phyloP scores from a whole-genome alignment of 2,888 invertebrate species.

The Beris chalybata region DNA sequence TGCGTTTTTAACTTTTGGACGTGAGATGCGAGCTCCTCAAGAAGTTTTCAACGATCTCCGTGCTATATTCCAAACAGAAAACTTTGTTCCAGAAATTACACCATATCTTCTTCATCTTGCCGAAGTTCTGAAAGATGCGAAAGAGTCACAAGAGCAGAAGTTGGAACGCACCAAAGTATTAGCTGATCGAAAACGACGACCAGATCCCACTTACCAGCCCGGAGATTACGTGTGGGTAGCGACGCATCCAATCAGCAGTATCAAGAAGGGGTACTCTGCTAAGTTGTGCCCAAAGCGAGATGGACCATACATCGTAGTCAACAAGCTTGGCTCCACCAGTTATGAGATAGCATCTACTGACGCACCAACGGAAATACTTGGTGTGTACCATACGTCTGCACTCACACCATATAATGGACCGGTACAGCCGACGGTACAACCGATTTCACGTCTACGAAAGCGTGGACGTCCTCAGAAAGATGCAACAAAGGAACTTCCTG shows the following conservation, averaged over 20 bases:
- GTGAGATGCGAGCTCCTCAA: not conserved
- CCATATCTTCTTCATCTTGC: not conserved
- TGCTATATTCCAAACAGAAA: not conserved
- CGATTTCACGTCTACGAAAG: no score
- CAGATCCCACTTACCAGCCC: not conserved
- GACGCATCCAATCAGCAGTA: not conserved
- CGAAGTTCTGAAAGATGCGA: not conserved
- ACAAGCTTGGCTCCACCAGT: not conserved
- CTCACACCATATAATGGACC: not conserved
- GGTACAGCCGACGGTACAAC: no score
- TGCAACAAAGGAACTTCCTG: no score
- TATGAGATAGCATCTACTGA: not conserved
- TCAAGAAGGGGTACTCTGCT: slow-evolving; percentile 32
- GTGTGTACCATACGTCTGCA: not conserved
- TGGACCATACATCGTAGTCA: slow-evolving; percentile 41
- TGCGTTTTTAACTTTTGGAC: not conserved
- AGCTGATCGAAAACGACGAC: not conserved
- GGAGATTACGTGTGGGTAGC: not conserved
- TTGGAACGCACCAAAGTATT: not conserved
- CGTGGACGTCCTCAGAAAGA: no score
- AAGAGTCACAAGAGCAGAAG: not conserved
- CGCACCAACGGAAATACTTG: not conserved
- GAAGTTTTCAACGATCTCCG: not conserved
- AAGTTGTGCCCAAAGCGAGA: slow-evolving; percentile 45
- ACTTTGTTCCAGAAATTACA: not conserved